Base-by-base conservation (phyloP, 1,140 invertebrate genomes). In the Drosophila triauraria region DNA sequence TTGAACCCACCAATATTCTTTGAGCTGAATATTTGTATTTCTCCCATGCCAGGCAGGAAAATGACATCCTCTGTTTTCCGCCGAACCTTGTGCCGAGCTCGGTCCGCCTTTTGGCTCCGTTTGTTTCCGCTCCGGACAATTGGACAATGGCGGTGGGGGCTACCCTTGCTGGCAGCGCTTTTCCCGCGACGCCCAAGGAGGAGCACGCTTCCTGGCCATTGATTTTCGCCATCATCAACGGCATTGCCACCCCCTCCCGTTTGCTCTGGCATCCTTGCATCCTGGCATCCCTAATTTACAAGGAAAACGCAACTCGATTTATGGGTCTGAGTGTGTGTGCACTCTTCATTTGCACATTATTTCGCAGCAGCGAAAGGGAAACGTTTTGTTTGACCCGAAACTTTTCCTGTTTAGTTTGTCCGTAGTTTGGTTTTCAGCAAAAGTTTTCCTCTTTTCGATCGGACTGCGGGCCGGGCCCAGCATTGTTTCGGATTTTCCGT, bases 221-320 rank as follows among this genome's bases (percentile, higher is more conserved):
- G 84, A 83, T 88, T 87, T 87, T 87, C 57, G 43, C 56, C 47
- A 56, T 70, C 75, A 60, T 60, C 46, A 38, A 30, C 35, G 35
- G 25, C 15, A 17, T 15, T 13, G 56, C 27, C n/a, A 43, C 67
- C 20, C 27, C 10, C 50, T 20, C 10, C 35, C 13, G 10, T 7
- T 23, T 23, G 7, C 30, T 2, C 17, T n/a, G 9, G 25, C 48
- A 17, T 12, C 27, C 50, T 32, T 12, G 30, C 50, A 35, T 38
- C 53, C 51, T 27, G 57, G 63, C 51, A 17, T 30, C 57, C 54
- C 53, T 80, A 77, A 88, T 79, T 82, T 69, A 67, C 82, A 78
- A 75, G 61, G 58, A 72, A 78, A 69, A 75, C 59, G 57, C 82
- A 75, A 86, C 79, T 82, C 76, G 65, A 85, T 78, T 82, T 85